phyloP scores from a whole-genome alignment of 2,888 invertebrate species.

The Cheilosia impressa region DNA sequence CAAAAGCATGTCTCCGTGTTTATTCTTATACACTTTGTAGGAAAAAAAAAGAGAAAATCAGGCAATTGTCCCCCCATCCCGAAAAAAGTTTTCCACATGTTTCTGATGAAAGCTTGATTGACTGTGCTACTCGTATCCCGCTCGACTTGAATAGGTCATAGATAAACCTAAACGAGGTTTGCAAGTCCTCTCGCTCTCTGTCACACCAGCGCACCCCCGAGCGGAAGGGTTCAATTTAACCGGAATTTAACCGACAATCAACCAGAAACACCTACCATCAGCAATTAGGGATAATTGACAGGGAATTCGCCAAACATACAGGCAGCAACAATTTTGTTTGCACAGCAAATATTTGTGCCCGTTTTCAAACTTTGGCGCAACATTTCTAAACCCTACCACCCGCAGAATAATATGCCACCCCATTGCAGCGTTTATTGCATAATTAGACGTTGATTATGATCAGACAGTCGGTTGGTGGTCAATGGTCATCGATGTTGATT shows the following conservation, averaged over 20 bases:
- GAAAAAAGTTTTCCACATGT: background rate
- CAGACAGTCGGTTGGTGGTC: constrained; percentile 9
- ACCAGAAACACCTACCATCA: background rate
- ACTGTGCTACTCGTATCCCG: background rate
- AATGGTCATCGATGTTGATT: constrained; percentile 41
- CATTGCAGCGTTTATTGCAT: constrained; percentile 1
- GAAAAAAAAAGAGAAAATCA: background rate
- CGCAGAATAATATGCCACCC: background rate
- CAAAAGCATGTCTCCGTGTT: background rate
- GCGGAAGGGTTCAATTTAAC: background rate
- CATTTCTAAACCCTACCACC: background rate
- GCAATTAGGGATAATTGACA: background rate
- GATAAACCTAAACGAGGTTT: background rate
- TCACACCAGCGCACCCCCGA: background rate
- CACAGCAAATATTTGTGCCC: background rate
- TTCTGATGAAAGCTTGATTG: background rate
- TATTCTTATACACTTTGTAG: background rate
- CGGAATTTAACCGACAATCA: background rate
- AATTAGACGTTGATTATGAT: constrained; percentile 18
- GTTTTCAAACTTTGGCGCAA: background rate
- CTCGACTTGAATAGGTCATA: background rate
- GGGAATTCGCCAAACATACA: background rate
- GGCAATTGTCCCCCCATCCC: background rate
- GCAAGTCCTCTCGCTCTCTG: background rate
- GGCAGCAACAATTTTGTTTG: background rate